Conservation (phyloP, 2,797 vertebrate genomes). For the Salmo trutta region DNA sequence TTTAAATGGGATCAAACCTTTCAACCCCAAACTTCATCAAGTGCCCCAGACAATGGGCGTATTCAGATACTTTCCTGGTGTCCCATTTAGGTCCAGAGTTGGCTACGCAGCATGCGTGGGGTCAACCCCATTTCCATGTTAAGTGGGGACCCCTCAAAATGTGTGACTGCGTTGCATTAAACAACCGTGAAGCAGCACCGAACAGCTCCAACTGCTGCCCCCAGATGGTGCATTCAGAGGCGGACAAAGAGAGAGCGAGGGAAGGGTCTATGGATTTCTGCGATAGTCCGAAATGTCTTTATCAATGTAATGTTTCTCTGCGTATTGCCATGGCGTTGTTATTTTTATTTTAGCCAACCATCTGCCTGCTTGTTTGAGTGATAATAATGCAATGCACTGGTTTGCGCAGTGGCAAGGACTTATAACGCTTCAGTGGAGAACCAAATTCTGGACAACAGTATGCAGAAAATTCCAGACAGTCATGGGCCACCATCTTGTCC, state of each 20-base stretch:
- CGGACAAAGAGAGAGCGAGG: conserved; percentile 25
- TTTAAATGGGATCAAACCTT: conserved; percentile 12
- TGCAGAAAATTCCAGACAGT: conserved; percentile 39
- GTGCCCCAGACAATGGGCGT: conserved; percentile 18
- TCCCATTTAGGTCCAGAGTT: conserved; percentile 26
- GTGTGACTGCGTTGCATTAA: conserved; percentile 50
- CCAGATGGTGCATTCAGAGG: conserved; percentile 29
- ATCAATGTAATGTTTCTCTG: background rate
- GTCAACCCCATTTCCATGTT: conserved; percentile 55
- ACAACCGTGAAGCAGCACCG: conserved; percentile 29
- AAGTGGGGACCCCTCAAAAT: conserved; percentile 46
- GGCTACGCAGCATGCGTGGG: conserved; percentile 22
- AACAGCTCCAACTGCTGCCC: conserved; percentile 22
- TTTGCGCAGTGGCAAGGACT: conserved; percentile 26
- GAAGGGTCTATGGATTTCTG: conserved; percentile 5
- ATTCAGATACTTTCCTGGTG: conserved; percentile 20
- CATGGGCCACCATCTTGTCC: conserved; percentile 39
- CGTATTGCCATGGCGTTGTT: background rate
- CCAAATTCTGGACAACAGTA: conserved; percentile 55
- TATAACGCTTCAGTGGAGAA: conserved; percentile 51
- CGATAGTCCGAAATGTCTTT: background rate
- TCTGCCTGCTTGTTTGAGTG: conserved; percentile 9
- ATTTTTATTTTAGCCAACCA: background rate
- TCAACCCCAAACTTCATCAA: background rate
- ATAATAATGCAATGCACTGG: conserved; percentile 12